These are phyloP conservation scores for Pseudoatta argentina DNA, from an alignment of 1,140 invertebrate genomes.

Conservation along the genomic window DNA sequence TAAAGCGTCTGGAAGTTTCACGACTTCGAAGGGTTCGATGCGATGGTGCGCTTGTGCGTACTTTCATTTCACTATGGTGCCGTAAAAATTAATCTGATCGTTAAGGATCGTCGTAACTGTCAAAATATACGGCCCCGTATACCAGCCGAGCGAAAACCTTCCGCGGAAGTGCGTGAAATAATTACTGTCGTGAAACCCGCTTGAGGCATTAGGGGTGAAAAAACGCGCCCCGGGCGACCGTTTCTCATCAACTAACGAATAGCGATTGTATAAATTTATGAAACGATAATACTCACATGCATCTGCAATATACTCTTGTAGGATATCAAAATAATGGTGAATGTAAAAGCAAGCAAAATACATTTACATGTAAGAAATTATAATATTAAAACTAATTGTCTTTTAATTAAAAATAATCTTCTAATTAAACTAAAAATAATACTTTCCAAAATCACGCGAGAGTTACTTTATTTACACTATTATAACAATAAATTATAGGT, in stretches of 20 bases:
- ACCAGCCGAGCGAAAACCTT: constrained; percentile 71
- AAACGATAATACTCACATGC: background rate
- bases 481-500: background rate
- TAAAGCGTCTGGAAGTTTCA: constrained; percentile 59
- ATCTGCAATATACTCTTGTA: background rate
- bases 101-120: constrained; percentile 82
- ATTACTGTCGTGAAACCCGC: constrained; percentile 57
- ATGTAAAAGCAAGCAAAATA: background rate
- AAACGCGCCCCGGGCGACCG: background rate
- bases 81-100: constrained; percentile 84
- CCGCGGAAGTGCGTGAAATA: constrained; percentile 61
- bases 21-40: constrained; percentile 1
- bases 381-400: background rate
- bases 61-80: constrained; percentile 78
- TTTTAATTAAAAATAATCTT: constrained; percentile 1
- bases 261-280: constrained; percentile 35
- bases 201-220: constrained; percentile 30
- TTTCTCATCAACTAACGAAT: constrained; percentile 48
- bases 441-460: background rate
- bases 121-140: constrained; percentile 81
- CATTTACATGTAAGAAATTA: constrained; percentile 8
- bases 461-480: background rate
- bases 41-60: constrained; percentile 48
- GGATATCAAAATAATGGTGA: background rate
- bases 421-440: too few species aligned